phyloP scores from a whole-genome alignment of 2,888 invertebrate genomes.

The Morpho helenor region DNA sequence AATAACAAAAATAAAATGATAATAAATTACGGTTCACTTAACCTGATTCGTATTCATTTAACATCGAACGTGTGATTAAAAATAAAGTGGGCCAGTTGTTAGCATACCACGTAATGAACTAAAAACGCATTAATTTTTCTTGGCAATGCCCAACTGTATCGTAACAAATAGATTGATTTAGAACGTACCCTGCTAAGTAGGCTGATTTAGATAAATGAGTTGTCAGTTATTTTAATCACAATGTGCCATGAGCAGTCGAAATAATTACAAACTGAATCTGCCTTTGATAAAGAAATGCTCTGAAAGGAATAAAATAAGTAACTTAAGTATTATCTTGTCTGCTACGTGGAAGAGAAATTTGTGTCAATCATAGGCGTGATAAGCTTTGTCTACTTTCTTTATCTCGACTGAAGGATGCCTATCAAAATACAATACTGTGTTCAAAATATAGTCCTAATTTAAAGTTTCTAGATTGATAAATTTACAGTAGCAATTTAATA shows the following conservation, averaged over 20 bases:
- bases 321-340: constrained; percentile 16
- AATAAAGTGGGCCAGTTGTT: neutral
- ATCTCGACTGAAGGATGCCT: constrained; percentile 12
- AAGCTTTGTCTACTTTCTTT: constrained; percentile 16
- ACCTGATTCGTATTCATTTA: constrained; percentile 7
- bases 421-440: constrained; percentile 12
- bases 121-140: constrained; percentile 9
- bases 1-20: constrained; percentile 13
- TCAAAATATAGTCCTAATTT: neutral
- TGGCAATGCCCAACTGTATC: constrained; percentile 1
- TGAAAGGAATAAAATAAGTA: constrained; percentile 15
- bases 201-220: constrained; percentile 19
- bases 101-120: constrained; percentile 3
- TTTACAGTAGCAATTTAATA: neutral
- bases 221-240: constrained; percentile 17
- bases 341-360: constrained; percentile 18
- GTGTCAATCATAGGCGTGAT: constrained; percentile 19
- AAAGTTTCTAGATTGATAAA: neutral
- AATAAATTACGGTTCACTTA: constrained; percentile 4
- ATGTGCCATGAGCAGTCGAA: constrained; percentile 20
- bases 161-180: constrained; percentile 16
- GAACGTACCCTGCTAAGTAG: constrained; percentile 14
- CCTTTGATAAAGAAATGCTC: constrained; percentile 12
- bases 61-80: constrained; percentile 9
- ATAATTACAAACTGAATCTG: constrained; percentile 20